phyloP scores from a whole-genome alignment of 2,888 invertebrate species.

The Oegoconia quadripuncta region DNA sequence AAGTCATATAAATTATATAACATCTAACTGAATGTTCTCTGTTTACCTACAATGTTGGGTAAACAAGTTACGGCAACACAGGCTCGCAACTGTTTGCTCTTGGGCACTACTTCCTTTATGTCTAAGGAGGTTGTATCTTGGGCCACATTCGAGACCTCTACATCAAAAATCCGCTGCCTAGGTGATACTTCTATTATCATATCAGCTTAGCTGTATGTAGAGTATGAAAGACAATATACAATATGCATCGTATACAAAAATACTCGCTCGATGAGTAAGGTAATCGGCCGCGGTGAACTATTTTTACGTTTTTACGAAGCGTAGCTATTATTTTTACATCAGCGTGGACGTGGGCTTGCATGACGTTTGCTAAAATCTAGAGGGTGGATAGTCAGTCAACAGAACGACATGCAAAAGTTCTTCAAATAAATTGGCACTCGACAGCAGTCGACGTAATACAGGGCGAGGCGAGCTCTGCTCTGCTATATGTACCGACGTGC shows the following conservation, averaged over 20 bases:
- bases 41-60: slow-evolving; percentile 16
- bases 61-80: slow-evolving; percentile 38
- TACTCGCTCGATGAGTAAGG: slow-evolving; percentile 29
- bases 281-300: slow-evolving; percentile 37
- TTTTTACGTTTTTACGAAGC: slow-evolving; percentile 40
- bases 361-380: slow-evolving; percentile 28
- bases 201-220: too few relatives aligned
- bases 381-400: slow-evolving; percentile 7
- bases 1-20: too few relatives aligned
- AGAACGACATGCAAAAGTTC: slow-evolving; percentile 39
- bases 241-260: slow-evolving; percentile 12
- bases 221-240: too few relatives aligned
- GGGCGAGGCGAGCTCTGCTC: slow-evolving; percentile 64
- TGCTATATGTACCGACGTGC: slow-evolving; percentile 59
- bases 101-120: slow-evolving; percentile 40
- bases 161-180: too few relatives aligned
- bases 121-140: too few relatives aligned
- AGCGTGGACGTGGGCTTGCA: slow-evolving; percentile 35
- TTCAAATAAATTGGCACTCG: slow-evolving; percentile 76
- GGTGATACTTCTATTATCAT: too few relatives aligned
- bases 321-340: slow-evolving; percentile 37
- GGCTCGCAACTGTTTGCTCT: slow-evolving; percentile 61
- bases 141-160: too few relatives aligned
- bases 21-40: background rate
- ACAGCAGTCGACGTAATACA: slow-evolving; percentile 57